phyloP scores from a whole-genome alignment of 2,797 vertebrate species.

The Sebastes taczanowskii region DNA sequence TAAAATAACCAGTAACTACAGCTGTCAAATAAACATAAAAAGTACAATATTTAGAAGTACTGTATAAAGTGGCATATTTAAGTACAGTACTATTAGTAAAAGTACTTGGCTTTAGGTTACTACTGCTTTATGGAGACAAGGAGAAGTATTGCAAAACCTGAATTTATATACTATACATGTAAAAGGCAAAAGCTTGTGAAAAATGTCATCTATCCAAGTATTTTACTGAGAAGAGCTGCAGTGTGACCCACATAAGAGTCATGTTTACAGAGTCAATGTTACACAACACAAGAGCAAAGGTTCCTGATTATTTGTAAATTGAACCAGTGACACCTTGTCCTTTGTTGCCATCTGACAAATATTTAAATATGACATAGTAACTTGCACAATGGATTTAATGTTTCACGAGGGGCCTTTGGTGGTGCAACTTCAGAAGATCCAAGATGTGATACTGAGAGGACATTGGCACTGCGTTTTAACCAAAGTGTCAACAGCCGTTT shows the following conservation, averaged over 20 bases:
- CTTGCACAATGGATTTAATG: not conserved
- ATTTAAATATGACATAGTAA: not conserved
- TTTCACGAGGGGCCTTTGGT: not conserved
- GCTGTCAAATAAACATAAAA: not conserved
- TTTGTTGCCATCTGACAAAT: constrained; percentile 26
- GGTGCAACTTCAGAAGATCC: not conserved
- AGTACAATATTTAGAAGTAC: not conserved
- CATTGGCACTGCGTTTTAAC: not conserved
- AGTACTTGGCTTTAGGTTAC: not conserved
- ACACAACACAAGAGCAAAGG: constrained; percentile 60
- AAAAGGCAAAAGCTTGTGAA: not conserved
- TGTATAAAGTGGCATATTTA: not conserved
- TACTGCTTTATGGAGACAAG: not conserved
- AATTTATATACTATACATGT: not conserved
- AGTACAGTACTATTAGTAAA: no score
- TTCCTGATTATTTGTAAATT: constrained; percentile 42
- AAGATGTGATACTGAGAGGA: not conserved
- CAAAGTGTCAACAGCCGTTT: not conserved
- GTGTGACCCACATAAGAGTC: not conserved
- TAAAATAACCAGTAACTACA: not conserved
- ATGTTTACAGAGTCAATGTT: constrained; percentile 69
- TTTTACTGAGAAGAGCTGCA: constrained; percentile 7
- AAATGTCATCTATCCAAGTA: not conserved
- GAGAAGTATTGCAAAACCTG: not conserved
- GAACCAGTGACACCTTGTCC: not conserved